A percentile compares a stretch with the other conserved stretches of the same genome.
These are phyloP conservation scores for Numida meleagris DNA, from an alignment of 2,113 vertebrate species.

Conservation along the genomic window DNA sequence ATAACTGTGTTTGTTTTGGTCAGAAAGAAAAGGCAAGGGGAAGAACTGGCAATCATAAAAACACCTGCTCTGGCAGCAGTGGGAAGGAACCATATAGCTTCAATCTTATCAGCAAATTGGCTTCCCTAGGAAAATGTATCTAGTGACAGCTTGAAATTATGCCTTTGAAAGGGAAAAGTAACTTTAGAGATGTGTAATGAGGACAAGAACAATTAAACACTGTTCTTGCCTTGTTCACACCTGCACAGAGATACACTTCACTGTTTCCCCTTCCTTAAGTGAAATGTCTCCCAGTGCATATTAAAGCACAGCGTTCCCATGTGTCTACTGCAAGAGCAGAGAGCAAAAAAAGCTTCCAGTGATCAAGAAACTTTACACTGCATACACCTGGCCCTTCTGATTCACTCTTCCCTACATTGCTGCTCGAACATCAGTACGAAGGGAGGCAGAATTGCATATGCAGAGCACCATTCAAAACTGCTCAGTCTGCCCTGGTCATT, in stretches of 20 bases:
- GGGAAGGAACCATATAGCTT: neutral
- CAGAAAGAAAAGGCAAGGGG: neutral
- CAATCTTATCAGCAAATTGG: neutral
- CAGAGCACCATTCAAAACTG: neutral
- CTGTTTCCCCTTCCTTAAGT: neutral
- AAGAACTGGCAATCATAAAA: neutral
- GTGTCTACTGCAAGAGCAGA: neutral
- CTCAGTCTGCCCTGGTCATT: neutral
- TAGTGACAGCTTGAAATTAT: neutral
- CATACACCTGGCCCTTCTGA: neutral
- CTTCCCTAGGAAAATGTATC: neutral
- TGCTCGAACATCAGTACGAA: neutral
- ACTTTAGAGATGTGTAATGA: neutral
- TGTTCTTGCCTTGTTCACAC: neutral
- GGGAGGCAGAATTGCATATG: neutral
- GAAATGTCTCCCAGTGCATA: neutral
- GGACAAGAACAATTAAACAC: conserved; percentile 24
- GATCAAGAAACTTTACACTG: neutral
- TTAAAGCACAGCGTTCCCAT: neutral
- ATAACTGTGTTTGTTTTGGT: neutral
- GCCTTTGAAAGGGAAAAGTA: conserved; percentile 9
- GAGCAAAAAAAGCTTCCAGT: neutral
- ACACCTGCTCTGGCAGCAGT: neutral
- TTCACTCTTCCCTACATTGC: neutral
- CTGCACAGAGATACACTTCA: neutral